Conservation (phyloP, 2,113 vertebrate species). For the Salminus brasiliensis region DNA sequence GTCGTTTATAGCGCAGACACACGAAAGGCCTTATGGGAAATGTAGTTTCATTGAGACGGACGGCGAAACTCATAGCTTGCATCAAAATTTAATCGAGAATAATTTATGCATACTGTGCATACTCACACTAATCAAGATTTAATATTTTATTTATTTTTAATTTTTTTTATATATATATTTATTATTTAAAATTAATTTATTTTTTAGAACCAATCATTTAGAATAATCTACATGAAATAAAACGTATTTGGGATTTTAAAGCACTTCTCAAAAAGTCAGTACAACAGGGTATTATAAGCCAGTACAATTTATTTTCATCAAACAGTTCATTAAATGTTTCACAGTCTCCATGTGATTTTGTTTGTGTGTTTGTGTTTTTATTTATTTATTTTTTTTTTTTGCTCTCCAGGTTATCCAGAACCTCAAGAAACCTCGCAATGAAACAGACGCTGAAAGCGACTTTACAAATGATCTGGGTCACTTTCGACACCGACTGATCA, state of each 20-base stretch:
- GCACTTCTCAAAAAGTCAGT: background rate
- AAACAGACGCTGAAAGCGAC: conserved; percentile 75
- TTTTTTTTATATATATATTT: too few species aligned
- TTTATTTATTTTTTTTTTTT: conserved; percentile 67
- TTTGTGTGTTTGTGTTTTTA: conserved; percentile 58
- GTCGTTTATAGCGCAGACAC: conserved; percentile 26
- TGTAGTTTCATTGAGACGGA: conserved; percentile 12
- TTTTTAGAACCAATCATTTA: too few species aligned
- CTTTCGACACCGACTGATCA: conserved; percentile 53
- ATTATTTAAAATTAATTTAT: too few species aligned
- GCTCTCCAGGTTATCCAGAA: conserved; percentile 72
- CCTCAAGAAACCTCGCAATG: conserved; percentile 74
- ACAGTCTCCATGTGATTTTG: conserved; percentile 71
- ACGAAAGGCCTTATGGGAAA: conserved; percentile 59
- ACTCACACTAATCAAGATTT: too few species aligned
- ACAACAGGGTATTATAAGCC: conserved; percentile 52
- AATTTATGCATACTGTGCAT: too few species aligned
- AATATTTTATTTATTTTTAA: too few species aligned
- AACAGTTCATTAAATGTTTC: conserved; percentile 67
- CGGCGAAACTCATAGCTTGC: background rate
- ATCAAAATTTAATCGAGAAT: too few species aligned
- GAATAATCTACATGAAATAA: background rate
- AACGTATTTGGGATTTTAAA: background rate
- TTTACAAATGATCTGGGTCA: conserved; percentile 72
- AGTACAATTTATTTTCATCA: conserved; percentile 65